These are phyloP conservation scores for Drosophila mercatorum DNA, from an alignment of 2,888 invertebrate genomes.

Conservation along the genomic window DNA sequence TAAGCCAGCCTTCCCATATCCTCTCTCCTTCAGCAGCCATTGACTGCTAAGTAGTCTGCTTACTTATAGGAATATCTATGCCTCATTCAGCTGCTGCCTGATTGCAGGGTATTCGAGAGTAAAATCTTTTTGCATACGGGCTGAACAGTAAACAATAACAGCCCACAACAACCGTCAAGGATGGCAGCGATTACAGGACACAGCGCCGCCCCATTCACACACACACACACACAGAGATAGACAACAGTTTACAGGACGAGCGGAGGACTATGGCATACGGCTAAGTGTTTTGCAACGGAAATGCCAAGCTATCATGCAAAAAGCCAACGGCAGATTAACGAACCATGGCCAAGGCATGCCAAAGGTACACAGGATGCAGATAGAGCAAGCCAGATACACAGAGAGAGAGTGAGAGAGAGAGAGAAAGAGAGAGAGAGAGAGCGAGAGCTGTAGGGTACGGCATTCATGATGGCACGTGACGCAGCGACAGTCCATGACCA, in stretches of 20 bases:
- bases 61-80: not conserved
- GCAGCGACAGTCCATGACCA: conserved; percentile 79
- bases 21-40: not conserved
- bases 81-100: not conserved
- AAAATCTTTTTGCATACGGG: conserved; percentile 29
- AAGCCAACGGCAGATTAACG: conserved; percentile 78
- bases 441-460: conserved; percentile 1
- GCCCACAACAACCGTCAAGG: conserved; percentile 57
- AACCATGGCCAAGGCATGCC: conserved; percentile 77
- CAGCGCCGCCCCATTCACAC: conserved; percentile 14
- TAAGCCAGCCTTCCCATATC: not conserved
- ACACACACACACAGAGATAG: conserved; percentile 2
- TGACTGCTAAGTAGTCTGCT: conserved; percentile 4
- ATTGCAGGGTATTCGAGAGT: conserved; percentile 42
- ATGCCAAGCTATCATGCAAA: conserved; percentile 78
- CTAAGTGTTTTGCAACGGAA: conserved; percentile 79
- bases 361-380: conserved; percentile 56
- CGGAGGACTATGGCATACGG: conserved; percentile 46
- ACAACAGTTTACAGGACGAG: conserved; percentile 14
- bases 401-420: conserved; percentile 23
- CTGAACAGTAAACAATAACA: conserved; percentile 73
- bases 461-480: conserved; percentile 68
- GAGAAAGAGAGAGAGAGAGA: conserved; percentile 9
- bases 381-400: conserved; percentile 9
- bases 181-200: conserved; percentile 71